phyloP scores from a whole-genome alignment of 2,113 vertebrate genomes.

The Rhea pennata region DNA sequence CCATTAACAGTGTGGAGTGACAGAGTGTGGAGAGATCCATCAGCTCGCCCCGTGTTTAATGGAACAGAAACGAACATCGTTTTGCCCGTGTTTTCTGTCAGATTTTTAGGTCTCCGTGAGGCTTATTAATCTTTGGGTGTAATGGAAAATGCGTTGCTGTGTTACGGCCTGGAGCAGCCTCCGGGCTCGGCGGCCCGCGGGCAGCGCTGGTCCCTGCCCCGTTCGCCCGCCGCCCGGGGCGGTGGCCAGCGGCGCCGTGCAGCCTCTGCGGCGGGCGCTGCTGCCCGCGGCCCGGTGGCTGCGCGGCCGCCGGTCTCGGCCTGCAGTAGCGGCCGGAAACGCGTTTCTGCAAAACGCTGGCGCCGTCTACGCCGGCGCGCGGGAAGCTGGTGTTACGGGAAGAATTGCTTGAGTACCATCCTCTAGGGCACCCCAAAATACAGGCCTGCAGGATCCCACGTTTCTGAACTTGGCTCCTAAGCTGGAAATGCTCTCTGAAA shows the following conservation, averaged over 20 bases:
- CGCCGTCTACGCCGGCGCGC: not conserved
- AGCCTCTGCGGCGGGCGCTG: not conserved
- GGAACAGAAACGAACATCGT: slow-evolving; percentile 68
- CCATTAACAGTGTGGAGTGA: slow-evolving; percentile 54
- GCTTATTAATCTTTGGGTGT: slow-evolving; percentile 69
- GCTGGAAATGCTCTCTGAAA: not conserved
- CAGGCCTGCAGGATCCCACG: rapidly evolving
- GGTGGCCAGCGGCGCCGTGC: too few relatives aligned
- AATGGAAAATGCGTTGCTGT: slow-evolving; percentile 66
- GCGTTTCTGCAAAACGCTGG: not conserved
- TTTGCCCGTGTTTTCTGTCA: slow-evolving; percentile 68
- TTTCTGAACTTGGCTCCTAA: not conserved
- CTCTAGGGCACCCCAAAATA: not conserved
- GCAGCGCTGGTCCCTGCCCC: slow-evolving; percentile 57
- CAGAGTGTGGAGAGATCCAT: slow-evolving; percentile 56
- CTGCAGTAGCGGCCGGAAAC: slow-evolving; percentile 19
- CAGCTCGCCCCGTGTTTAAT: slow-evolving; percentile 65
- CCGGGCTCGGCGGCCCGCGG: not conserved
- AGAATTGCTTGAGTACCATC: not conserved
- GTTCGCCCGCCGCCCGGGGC: too few relatives aligned
- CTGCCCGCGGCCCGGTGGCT: slow-evolving; percentile 49
- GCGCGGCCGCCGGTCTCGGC: slow-evolving; percentile 27
- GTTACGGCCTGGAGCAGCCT: slow-evolving; percentile 30
- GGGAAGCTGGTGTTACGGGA: not conserved
- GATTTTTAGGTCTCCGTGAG: slow-evolving; percentile 38